Evolutionary conservation across 2,113 vertebrate species (phyloP), one percentile per base, ranked within the genome.

Genomic region (Tringa solitaria): DNA sequence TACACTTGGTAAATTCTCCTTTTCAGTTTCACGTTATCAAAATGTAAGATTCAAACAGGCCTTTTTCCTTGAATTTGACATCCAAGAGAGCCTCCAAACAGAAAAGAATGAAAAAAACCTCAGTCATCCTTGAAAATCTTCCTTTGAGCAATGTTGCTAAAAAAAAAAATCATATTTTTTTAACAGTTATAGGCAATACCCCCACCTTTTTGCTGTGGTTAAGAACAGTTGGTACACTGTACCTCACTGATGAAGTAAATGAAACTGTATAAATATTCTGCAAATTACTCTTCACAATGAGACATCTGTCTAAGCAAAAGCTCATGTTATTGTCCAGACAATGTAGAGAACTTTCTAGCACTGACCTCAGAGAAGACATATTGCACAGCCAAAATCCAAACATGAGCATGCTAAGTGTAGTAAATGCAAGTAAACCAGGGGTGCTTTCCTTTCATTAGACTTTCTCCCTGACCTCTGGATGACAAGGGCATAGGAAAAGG

Each of bases 401-500:
- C 91, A 92, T 9, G 3, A 73, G 21, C 63, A 54, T 35, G 41
- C 57, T 61, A 94, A 91, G 41, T 76, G 77, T 84, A 78, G 67
- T 53, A 90, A 94, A 79, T 41, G 45, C 76, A 93, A 90, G 88
- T 91, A 96, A 94, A 94, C 56, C 74, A 96, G 64, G 68, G 70
- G 82, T 88, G 50, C 92, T 95, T 92, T 95, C 84, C 84, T 94
- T 96, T 96, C 94, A 83, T 87, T 94, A 92, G 81, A 87, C 93
- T 96, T 95, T 96, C 87, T 95, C 81, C 50, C 67, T 96, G 91
- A 95, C 95, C 95, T 93, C 65, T 65, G 65, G 30, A 87, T 96
- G 95, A 94, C 94, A 95, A 97, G 95, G 92, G 87, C 92, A 95
- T 83, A 95, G 89, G 95, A 96, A 96, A 95, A 96, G 96, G 96